Evolutionary conservation across 2,888 invertebrate species (phyloP), one percentile per base, ranked within the genome.

Genomic region (Auanema sp.): DNA sequence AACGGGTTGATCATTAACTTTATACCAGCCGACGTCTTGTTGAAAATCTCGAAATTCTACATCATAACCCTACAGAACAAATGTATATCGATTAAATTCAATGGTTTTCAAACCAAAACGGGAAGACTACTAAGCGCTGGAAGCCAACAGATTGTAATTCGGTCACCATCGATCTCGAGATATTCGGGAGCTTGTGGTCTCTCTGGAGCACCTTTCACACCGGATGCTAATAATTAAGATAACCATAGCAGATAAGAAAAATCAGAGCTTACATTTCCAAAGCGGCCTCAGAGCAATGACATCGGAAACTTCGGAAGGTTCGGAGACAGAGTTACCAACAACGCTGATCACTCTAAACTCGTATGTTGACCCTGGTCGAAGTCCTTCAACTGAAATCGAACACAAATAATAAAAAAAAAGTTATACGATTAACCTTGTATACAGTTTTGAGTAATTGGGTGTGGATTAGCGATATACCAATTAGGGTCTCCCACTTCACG

Each of bases 31-130:
- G 50, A 76, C 68, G 56, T 81, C 83, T 58, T 80, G 78, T 71
- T 76, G 77, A 42, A 78, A 63, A 58, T 83, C 83, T n/a, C 83
- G 74, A 59, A 84, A 83, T 52, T 83, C 83, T 8, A 83, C 78
- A 60, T 83, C 81, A 63, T 84, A 83, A 8, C 83, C 83, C 72
- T 82, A 61, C 47, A 68, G 47, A 50, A 53, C 23, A 11, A 33
- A 21, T 12, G 8, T 40, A 41, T 40, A 16, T 5, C 44, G n/a
- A 11, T 5, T 5, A 21, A 47, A 47, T 5, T 14, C 24, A 24
- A 24, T 41, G 10, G 12, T 5, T 11, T n/a, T 60, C 70, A 60
- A 33, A 77, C 77, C 62, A 71, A 67, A n/a, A 84, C 80, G 8
- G 83, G 83, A 11, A 81, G 71, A 4, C 66, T 56, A 60, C 80